Percentiles rank a stretch among this genome's conserved stretches.
Conservation (phyloP, 2,113 vertebrate genomes). For the Microcebus griseorufus region DNA sequence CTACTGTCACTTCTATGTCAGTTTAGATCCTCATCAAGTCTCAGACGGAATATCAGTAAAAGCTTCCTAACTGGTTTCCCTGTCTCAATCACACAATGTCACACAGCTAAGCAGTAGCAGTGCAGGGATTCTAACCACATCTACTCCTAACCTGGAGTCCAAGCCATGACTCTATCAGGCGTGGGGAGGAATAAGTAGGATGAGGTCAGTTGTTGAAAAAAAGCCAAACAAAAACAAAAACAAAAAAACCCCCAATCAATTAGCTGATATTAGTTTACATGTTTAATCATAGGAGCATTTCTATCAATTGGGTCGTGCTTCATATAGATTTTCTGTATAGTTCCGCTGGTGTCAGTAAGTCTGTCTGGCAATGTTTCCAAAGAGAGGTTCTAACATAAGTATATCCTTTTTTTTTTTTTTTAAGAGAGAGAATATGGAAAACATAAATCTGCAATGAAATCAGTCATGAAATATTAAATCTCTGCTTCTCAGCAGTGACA, state of each 20-base stretch:
- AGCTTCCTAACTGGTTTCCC: not conserved
- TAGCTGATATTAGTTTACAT: not conserved
- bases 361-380: slow-evolving; percentile 16
- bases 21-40: not conserved
- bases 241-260: not conserved
- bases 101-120: not conserved
- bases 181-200: not conserved
- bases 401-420: slow-evolving; percentile 7
- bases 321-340: slow-evolving; percentile 28
- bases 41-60: not conserved
- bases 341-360: slow-evolving; percentile 45
- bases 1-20: not conserved
- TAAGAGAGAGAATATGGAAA: slow-evolving; percentile 49
- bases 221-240: not conserved
- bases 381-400: slow-evolving; percentile 9
- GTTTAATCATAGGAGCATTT: not conserved
- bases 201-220: not conserved
- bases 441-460: slow-evolving; percentile 70
- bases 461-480: slow-evolving; percentile 64
- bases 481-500: slow-evolving; percentile 47
- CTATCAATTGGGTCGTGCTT: not conserved
- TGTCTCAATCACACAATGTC: not conserved
- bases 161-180: not conserved
- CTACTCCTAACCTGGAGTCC: not conserved
- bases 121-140: not conserved